These are phyloP conservation scores for Mactra quadrangularis DNA, from an alignment of 1,140 invertebrate genomes.

Conservation along the genomic window DNA sequence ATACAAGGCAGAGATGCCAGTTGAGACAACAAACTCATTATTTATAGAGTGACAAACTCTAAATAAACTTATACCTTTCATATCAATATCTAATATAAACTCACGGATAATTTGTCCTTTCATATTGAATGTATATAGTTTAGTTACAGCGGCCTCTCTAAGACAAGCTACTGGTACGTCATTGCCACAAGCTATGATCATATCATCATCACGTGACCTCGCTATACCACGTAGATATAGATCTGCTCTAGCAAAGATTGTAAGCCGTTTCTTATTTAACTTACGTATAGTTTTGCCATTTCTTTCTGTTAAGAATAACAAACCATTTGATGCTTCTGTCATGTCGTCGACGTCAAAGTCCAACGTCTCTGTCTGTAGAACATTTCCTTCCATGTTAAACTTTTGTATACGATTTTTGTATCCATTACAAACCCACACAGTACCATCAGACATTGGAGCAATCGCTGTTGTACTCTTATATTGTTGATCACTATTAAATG, in stretches of 20 bases:
- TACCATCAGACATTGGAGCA: slow-evolving; percentile 48
- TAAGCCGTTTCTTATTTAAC: slow-evolving; percentile 32
- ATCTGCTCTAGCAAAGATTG: slow-evolving; percentile 52
- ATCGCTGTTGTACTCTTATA: slow-evolving; percentile 45
- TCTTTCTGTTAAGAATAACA: slow-evolving; percentile 34
- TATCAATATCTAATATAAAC: slow-evolving; percentile 32
- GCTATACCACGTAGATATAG: slow-evolving; percentile 49
- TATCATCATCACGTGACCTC: slow-evolving; percentile 12
- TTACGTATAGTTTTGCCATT: slow-evolving; percentile 56
- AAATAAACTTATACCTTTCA: slow-evolving; percentile 42
- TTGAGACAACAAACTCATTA: slow-evolving; percentile 49
- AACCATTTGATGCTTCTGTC: slow-evolving; percentile 33
- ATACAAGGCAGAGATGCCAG: slow-evolving; percentile 50
- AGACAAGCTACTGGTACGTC: slow-evolving; percentile 50
- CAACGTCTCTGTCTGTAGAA: slow-evolving; percentile 42
- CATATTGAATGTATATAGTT: slow-evolving; percentile 46
- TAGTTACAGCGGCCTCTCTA: slow-evolving; percentile 35
- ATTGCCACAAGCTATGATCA: slow-evolving; percentile 47
- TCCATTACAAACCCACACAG: slow-evolving; percentile 52
- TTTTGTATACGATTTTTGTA: slow-evolving; percentile 45
- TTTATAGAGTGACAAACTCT: slow-evolving; percentile 54
- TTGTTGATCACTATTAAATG: slow-evolving; percentile 44
- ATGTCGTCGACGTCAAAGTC: slow-evolving; percentile 58
- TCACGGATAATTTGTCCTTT: slow-evolving; percentile 38
- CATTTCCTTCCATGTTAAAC: slow-evolving; percentile 9